Evolutionary conservation across 2,113 vertebrate species (phyloP), one percentile per base, ranked within the genome.

Genomic region (Nothocercus julius): DNA sequence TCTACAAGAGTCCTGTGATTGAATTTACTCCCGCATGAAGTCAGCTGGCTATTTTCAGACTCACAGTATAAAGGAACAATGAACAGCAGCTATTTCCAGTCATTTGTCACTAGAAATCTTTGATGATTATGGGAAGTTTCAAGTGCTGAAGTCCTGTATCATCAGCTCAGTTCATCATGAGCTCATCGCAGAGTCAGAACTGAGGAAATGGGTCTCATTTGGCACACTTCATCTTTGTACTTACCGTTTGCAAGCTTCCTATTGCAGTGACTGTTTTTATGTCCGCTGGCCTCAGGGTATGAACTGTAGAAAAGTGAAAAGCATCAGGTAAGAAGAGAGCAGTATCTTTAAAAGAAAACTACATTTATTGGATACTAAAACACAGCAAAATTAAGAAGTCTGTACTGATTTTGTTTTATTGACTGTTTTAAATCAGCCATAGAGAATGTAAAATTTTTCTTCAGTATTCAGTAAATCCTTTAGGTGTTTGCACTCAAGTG

Each of bases 211-310:
- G 89, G 67, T 79, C 82, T 86, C 0, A 0, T 32, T 87, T 30
- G 72, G 62, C 61, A 68, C 21, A 53, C 28, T 82, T 87, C 79
- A 83, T 1, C 0, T 44, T 79, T 18, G 74, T 96, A 98, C 98
- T 98, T 89, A 98, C 98, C 44, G 28, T 89, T 85, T 92, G 95
- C 73, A 97, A 82, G 61, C 63, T 95, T 82, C 97, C 97, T 85
- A 98, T 97, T 82, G 97, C 95, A 63, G 97, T 81, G 36, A 98
- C 91, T 36, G 82, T 54, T 93, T 97, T 98, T 82, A 98, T 96
- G 89, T 98, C 97, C 77, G 96, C 95, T 44, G 98, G 98, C 27
- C 72, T 97, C 95, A 98, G 79, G 59, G 97, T 59, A 66, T 98
- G 98, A 91, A 97, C 98, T 98, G 94, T 49, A 64, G 79, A 89